Conservation (phyloP, 2,113 vertebrate species). For the Corythornis madagascariensis region DNA sequence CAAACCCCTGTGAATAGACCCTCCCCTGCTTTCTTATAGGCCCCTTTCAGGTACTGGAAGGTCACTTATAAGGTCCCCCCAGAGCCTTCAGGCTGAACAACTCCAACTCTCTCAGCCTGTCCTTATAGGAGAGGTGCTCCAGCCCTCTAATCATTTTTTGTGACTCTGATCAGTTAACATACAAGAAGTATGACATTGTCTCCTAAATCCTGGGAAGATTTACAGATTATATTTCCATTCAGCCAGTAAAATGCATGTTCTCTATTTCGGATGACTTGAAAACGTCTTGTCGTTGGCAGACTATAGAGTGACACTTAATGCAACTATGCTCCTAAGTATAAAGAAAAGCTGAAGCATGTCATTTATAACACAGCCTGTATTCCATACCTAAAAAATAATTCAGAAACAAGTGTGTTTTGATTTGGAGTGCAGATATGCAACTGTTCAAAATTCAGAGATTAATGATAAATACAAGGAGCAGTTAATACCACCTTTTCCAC, state of each 20-base stretch:
- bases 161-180: background rate
- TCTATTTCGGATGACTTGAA: background rate
- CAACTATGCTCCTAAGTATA: background rate
- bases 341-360: background rate
- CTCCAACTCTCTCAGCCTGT: no score
- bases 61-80: no score
- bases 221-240: background rate
- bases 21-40: no score
- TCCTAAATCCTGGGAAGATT: background rate
- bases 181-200: background rate
- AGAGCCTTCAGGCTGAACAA: no score
- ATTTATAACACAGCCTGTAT: background rate
- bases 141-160: no score
- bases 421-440: background rate
- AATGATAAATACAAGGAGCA: conserved; percentile 13
- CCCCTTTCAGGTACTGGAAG: no score
- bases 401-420: background rate
- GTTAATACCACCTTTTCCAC: conserved; percentile 32
- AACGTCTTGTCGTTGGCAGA: background rate
- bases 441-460: background rate
- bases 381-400: conserved; percentile 5
- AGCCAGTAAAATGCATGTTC: background rate
- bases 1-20: no score
- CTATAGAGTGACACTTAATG: background rate
- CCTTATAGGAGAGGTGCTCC: no score